These are phyloP conservation scores for Brachionus sp. DNA, from an alignment of 1,140 invertebrate species.

Conservation along the genomic window DNA sequence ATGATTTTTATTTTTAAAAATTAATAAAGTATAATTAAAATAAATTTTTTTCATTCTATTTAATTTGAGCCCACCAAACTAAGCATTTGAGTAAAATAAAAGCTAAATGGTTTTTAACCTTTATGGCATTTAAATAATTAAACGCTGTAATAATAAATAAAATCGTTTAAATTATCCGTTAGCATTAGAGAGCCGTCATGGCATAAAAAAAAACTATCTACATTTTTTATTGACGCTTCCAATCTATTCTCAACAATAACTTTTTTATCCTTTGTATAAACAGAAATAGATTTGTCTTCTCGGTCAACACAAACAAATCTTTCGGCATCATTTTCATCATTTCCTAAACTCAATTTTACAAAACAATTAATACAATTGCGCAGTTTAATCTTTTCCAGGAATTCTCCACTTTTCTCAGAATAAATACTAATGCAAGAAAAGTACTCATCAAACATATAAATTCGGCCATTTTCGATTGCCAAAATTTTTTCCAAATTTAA, in stretches of 20 bases:
- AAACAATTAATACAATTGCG: not conserved
- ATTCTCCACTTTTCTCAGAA: not conserved
- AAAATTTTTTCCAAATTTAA: not conserved
- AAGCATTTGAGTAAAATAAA: not conserved
- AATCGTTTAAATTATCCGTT: slow-evolving; percentile 4
- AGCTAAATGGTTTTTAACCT: not conserved
- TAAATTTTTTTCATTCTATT: not conserved
- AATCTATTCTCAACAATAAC: not conserved
- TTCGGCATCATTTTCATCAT: not conserved
- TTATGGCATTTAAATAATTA: not conserved
- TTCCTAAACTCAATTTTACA: not conserved
- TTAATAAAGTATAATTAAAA: not conserved
- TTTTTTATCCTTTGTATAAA: not conserved
- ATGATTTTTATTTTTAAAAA: not conserved
- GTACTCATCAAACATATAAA: not conserved
- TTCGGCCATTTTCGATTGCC: not conserved
- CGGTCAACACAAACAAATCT: not conserved
- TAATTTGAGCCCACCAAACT: not conserved
- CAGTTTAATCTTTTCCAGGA: not conserved
- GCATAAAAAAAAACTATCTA: not conserved
- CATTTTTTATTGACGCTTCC: not conserved
- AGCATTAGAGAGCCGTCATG: slow-evolving; percentile 1
- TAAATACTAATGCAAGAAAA: not conserved
- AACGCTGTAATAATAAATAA: not conserved
- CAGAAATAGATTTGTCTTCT: not conserved